phyloP scores from a whole-genome alignment of 2,888 invertebrate species.

The Fragum sueziense region DNA sequence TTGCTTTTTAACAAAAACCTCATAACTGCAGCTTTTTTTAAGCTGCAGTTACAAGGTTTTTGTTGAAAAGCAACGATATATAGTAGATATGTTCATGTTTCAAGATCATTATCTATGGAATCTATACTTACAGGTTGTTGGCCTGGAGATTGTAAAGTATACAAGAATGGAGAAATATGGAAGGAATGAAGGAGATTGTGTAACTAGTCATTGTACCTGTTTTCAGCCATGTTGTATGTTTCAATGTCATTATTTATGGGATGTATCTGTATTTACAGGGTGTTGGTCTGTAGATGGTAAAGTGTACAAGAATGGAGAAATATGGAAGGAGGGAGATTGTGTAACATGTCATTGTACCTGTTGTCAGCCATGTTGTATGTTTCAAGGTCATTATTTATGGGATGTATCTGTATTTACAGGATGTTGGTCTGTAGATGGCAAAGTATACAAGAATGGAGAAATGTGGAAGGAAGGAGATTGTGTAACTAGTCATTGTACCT shows the following conservation, averaged over 20 bases:
- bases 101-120: too few species aligned
- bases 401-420: constrained; percentile 77
- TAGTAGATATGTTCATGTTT: too few species aligned
- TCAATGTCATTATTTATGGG: too few species aligned
- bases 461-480: constrained; percentile 84
- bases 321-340: constrained; percentile 84
- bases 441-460: constrained; percentile 76
- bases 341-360: constrained; percentile 84
- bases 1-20: too few species aligned
- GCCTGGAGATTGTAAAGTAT: constrained; percentile 70
- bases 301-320: constrained; percentile 76
- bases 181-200: constrained; percentile 84
- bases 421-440: constrained; percentile 75
- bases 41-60: too few species aligned
- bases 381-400: too few species aligned
- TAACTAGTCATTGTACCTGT: constrained; percentile 83
- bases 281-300: constrained; percentile 75
- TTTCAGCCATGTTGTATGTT: too few species aligned
- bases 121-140: constrained; percentile 76
- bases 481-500: constrained; percentile 84
- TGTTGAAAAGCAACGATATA: too few species aligned
- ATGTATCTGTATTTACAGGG: constrained; percentile 76
- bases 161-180: constrained; percentile 82
- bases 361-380: too few species aligned
- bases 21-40: too few species aligned